These are phyloP conservation scores for Mimas tiliae DNA, from an alignment of 2,888 invertebrate species.

Conservation along the genomic window DNA sequence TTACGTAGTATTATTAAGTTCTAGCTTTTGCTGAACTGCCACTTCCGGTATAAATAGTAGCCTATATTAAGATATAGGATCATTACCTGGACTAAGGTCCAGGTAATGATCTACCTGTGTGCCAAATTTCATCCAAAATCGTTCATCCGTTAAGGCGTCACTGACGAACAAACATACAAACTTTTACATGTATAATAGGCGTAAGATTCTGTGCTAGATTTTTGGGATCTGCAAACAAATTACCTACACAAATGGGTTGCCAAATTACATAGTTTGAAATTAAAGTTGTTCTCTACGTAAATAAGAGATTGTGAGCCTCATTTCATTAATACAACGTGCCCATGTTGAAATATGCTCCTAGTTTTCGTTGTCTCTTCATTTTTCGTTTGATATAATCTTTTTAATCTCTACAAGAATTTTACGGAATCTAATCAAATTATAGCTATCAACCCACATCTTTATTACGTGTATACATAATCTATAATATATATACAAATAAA, in stretches of 20 bases:
- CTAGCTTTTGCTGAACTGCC: no score
- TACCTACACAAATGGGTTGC: not conserved
- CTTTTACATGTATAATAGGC: no score
- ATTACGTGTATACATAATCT: not conserved
- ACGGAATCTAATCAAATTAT: not conserved
- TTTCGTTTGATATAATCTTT: not conserved
- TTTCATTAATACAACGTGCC: conserved; percentile 2
- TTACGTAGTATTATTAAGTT: no score
- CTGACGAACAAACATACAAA: no score
- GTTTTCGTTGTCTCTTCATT: not conserved
- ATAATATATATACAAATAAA: no score
- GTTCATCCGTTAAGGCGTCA: no score
- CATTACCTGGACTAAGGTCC: no score
- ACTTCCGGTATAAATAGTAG: no score
- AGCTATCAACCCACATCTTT: not conserved
- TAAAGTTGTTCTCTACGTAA: not conserved
- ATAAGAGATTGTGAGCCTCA: not conserved
- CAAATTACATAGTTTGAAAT: not conserved
- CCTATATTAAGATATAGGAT: no score
- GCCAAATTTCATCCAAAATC: no score
- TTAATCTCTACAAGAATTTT: not conserved
- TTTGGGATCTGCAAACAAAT: not conserved
- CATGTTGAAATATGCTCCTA: not conserved
- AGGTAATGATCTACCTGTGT: no score
- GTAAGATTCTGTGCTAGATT: no score